These are phyloP conservation scores for Campaea margaritaria DNA, from an alignment of 2,888 invertebrate genomes.

Conservation along the genomic window DNA sequence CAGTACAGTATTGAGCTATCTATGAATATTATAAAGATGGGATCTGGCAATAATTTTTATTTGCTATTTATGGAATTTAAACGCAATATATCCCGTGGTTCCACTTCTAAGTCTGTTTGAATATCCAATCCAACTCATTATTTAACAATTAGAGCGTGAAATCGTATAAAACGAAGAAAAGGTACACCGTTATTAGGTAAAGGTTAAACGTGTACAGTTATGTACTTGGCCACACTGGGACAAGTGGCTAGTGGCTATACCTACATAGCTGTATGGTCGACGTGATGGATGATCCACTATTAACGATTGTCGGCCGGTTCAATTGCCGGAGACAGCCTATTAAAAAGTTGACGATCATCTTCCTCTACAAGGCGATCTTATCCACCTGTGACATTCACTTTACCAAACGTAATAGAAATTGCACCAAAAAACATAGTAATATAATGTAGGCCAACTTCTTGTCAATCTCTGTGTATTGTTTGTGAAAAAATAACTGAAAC, in stretches of 20 bases:
- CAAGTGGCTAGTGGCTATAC: constrained; percentile 2
- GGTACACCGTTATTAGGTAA: constrained; percentile 41
- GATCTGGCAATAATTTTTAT: no score
- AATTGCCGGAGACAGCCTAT: constrained; percentile 67
- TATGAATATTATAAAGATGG: no score
- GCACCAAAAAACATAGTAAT: no score
- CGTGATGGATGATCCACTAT: constrained; percentile 18
- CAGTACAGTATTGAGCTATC: no score
- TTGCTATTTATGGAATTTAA: no score
- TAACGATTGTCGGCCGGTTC: constrained; percentile 35
- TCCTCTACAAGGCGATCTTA: constrained; percentile 46
- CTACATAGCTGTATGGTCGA: constrained; percentile 8
- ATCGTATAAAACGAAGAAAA: constrained; percentile 41
- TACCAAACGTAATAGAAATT: constrained; percentile 1
- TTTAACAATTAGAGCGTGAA: constrained; percentile 47
- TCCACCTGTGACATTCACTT: neutral
- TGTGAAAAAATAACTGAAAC: no score
- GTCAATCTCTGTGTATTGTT: no score
- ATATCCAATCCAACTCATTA: neutral
- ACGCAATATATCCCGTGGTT: no score
- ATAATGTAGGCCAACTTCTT: no score
- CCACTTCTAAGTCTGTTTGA: no score
- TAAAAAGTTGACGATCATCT: constrained; percentile 57
- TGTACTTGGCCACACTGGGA: constrained; percentile 7
- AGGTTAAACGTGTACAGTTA: constrained; percentile 32